Conservation (phyloP, 2,797 vertebrate genomes). For the Muscicapa striata region DNA sequence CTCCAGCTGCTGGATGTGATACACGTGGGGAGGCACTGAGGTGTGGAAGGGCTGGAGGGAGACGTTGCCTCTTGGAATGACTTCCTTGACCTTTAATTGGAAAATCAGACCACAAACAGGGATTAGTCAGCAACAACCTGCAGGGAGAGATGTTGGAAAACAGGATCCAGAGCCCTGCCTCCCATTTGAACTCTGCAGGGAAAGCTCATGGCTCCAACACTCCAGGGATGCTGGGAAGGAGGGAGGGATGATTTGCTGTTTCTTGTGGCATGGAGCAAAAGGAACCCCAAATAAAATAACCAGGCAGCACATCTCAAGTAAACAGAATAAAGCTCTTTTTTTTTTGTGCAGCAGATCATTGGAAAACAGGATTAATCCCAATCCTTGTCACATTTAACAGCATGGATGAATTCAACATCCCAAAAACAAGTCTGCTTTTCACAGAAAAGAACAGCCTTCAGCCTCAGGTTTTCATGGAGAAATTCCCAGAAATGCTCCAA, state of each 20-base stretch:
- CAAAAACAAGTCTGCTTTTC: not conserved
- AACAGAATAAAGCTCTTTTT: not conserved
- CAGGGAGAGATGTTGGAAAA: not conserved
- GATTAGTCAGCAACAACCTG: conserved; percentile 47
- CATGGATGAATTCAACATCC: not conserved
- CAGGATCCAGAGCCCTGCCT: not conserved
- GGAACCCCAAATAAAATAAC: not conserved
- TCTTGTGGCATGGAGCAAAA: not conserved
- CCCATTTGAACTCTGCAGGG: not conserved
- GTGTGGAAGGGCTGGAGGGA: conserved; percentile 69
- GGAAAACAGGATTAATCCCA: not conserved
- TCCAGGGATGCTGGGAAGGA: not conserved
- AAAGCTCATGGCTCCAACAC: not conserved
- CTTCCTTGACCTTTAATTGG: conserved; percentile 72
- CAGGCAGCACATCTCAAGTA: not conserved
- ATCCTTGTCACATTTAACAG: not conserved
- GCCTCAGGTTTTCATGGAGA: not conserved
- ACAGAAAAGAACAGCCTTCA: not conserved
- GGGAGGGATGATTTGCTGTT: not conserved
- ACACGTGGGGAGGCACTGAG: conserved; percentile 82
- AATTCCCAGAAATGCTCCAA: not conserved
- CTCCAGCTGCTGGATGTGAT: conserved; percentile 80
- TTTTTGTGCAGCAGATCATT: not conserved
- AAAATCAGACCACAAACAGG: conserved; percentile 16
- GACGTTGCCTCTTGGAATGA: conserved; percentile 18